A percentile compares a stretch with the other conserved stretches of the same genome.
phyloP scores from a whole-genome alignment of 2,113 vertebrate species.

The Scomber japonicus region DNA sequence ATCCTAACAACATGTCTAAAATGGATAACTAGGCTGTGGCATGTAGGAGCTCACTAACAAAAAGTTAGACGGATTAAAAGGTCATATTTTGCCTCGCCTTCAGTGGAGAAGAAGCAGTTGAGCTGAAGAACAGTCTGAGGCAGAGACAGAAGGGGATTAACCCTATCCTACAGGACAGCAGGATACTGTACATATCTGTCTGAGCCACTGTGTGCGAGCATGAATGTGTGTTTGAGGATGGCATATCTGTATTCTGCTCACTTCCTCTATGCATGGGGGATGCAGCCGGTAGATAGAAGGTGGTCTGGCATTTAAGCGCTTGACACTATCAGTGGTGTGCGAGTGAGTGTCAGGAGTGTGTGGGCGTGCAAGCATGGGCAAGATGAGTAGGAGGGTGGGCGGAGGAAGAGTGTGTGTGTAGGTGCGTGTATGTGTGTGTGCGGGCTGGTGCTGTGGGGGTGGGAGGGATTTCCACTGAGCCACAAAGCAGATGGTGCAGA shows the following conservation, averaged over 20 bases:
- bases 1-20: slow-evolving; percentile 40
- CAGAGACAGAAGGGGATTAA: slow-evolving; percentile 47
- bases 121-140: slow-evolving; percentile 11
- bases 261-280: slow-evolving; percentile 55
- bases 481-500: slow-evolving; percentile 79
- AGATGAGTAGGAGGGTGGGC: neutral
- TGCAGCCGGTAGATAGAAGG: slow-evolving; percentile 65
- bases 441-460: neutral
- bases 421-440: slow-evolving; percentile 11
- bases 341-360: slow-evolving; percentile 53
- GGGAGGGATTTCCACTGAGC: slow-evolving; percentile 57
- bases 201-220: slow-evolving; percentile 11
- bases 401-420: neutral
- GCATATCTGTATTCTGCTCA: slow-evolving; percentile 68
- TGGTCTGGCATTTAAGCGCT: slow-evolving; percentile 76
- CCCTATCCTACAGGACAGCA: slow-evolving; percentile 27
- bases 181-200: slow-evolving; percentile 29
- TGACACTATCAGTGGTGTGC: slow-evolving; percentile 61
- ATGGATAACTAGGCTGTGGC: slow-evolving; percentile 33
- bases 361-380: slow-evolving; percentile 39
- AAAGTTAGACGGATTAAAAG: slow-evolving; percentile 57
- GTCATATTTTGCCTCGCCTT: slow-evolving; percentile 53
- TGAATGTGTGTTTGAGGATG: slow-evolving; percentile 20
- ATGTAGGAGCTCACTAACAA: slow-evolving; percentile 23
- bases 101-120: slow-evolving; percentile 20